Evolutionary conservation across 2,888 invertebrate species (phyloP).

Genomic region (Prenolepis imparis): DNA sequence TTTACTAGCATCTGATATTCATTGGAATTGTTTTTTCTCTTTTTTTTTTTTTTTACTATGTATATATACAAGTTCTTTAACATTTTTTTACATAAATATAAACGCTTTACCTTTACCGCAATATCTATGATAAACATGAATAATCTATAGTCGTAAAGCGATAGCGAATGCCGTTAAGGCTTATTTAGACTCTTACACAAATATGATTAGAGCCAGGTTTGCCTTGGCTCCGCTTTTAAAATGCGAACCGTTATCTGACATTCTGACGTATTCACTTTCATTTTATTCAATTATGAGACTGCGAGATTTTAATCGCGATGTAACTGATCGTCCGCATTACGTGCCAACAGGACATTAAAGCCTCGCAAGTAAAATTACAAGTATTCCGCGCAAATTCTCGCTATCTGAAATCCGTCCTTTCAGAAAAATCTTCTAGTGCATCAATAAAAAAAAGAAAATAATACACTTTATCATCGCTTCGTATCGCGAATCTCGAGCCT

Average conservation of each 20-base stretch:
- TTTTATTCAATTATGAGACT: constrained; percentile 12
- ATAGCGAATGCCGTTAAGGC: background rate
- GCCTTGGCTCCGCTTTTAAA: constrained; percentile 16
- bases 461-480: background rate
- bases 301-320: background rate
- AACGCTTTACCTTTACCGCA: background rate
- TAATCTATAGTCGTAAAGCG: background rate
- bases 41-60: background rate
- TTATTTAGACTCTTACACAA: constrained; percentile 29
- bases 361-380: background rate
- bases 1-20: background rate
- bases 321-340: constrained; percentile 20
- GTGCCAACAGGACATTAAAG: background rate
- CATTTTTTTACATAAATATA: constrained; percentile 27
- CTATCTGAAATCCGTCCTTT: background rate
- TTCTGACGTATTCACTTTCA: background rate
- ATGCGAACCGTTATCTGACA: constrained; percentile 4
- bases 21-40: background rate
- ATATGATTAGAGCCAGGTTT: constrained; percentile 19
- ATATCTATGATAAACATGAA: constrained; percentile 1
- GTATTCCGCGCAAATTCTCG: background rate
- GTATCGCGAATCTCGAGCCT: background rate
- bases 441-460: background rate
- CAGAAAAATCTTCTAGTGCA: background rate
- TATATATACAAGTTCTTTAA: background rate